A percentile compares a stretch with the other conserved stretches of the same genome.
Evolutionary conservation across 2,113 vertebrate genomes (phyloP).

Genomic region (Hippotragus niger): DNA sequence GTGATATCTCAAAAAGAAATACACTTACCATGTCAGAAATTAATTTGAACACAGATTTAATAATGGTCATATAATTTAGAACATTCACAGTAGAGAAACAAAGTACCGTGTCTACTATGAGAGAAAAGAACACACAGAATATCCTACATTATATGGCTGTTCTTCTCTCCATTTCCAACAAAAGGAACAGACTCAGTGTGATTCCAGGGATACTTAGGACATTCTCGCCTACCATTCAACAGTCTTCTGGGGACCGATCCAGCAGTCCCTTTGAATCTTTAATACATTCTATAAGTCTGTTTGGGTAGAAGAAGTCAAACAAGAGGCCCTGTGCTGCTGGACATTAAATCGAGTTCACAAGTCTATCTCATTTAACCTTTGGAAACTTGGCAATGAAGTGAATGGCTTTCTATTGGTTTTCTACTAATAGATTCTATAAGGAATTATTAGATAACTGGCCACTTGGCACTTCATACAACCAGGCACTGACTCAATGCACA

Average conservation of each 20-base stretch:
- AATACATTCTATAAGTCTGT: not conserved
- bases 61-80: not conserved
- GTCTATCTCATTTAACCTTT: not conserved
- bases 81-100: not conserved
- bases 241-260: not conserved
- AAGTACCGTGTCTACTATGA: not conserved
- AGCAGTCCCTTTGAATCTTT: not conserved
- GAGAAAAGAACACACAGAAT: not conserved
- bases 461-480: not conserved
- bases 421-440: not conserved
- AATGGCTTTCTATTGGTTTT: not conserved
- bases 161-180: not conserved
- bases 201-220: not conserved
- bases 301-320: not conserved
- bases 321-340: not conserved
- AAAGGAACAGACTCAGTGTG: not conserved
- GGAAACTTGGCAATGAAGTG: not conserved
- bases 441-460: not conserved
- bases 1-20: not conserved
- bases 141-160: not conserved
- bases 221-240: not conserved
- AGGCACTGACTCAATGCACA: not conserved
- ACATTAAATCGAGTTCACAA: not conserved
- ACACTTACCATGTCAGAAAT: not conserved
- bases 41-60: constrained; percentile 33